phyloP scores from a whole-genome alignment of 2,797 vertebrate species.

The Scolopax rusticola region DNA sequence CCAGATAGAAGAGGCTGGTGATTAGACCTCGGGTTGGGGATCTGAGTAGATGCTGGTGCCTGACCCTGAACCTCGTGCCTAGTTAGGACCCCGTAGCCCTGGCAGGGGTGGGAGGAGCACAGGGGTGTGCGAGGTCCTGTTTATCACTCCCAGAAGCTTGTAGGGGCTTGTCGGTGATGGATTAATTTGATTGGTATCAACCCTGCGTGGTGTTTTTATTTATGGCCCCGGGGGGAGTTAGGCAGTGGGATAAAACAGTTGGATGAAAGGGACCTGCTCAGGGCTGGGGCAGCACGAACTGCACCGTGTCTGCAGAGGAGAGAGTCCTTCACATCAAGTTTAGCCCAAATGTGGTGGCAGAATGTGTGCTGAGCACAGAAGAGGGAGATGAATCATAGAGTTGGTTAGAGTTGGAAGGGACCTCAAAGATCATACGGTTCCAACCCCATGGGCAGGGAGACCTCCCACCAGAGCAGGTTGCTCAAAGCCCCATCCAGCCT shows the following conservation, averaged over 20 bases:
- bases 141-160: neutral
- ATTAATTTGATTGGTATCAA: neutral
- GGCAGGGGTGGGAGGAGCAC: neutral
- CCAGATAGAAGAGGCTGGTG: neutral
- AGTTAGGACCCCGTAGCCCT: neutral
- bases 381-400: neutral
- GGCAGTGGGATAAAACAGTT: neutral
- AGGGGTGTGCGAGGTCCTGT: neutral
- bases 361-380: neutral
- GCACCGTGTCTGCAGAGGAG: accelerated
- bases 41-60: neutral
- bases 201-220: accelerated
- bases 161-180: neutral
- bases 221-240: neutral
- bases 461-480: too few relatives aligned
- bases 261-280: neutral
- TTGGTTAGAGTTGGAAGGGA: too few relatives aligned
- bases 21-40: neutral
- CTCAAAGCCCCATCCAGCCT: too few relatives aligned
- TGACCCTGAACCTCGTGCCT: neutral
- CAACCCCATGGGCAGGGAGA: too few relatives aligned
- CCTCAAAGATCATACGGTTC: too few relatives aligned
- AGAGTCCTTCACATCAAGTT: neutral
- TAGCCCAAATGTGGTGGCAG: neutral
- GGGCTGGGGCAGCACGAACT: neutral